Evolutionary conservation across 2,797 vertebrate species (phyloP), one percentile per base, ranked within the genome.

Genomic region (Melanotaenia boesemani): DNA sequence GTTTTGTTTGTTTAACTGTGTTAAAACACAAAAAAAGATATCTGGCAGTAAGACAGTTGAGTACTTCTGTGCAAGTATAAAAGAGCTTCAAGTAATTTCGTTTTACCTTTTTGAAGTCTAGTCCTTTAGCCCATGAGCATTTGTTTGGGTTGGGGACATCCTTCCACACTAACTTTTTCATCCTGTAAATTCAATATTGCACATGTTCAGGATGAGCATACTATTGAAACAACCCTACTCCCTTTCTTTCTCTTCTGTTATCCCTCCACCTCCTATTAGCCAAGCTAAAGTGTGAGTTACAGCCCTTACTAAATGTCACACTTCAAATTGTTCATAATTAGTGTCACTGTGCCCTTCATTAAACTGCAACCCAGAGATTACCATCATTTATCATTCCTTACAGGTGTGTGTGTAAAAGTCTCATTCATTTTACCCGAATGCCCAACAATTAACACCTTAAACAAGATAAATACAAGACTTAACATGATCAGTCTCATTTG

Each of bases 141-240:
- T 98, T 96, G 86, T 95, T 97, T 22, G 98, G 98, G 80, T 99
- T 97, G 60, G 98, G 98, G 63, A 99, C 95, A 41, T 98, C 95
- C 81, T 96, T 97, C 97, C 97, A 99, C 79, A 99, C 90, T 54
- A 97, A 82, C 54, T 89, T 97, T 90, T 95, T 99, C 95, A 99
- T 95, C 87, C 98, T 99, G 88, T 34, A 92, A 82, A 73, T 34
- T 4, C 90, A 67, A 85, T 8, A 52, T 18, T 83, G 20, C 4
- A 52, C n/a, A 79, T 30, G 41, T 63, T 70, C 30, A 84, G 1
- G 0, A 50, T 36, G 12, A 20, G 63, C 41, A 11, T 32, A 48
- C n/a, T 1, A 37, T 54, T 9, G 22, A 20, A 55, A n/a, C 9
- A 9, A 12, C 10, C 16, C 26, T 28, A 39, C 57, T 63, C 0